Evolutionary conservation across 2,797 vertebrate genomes (phyloP).

Genomic region (Betta splendens): DNA sequence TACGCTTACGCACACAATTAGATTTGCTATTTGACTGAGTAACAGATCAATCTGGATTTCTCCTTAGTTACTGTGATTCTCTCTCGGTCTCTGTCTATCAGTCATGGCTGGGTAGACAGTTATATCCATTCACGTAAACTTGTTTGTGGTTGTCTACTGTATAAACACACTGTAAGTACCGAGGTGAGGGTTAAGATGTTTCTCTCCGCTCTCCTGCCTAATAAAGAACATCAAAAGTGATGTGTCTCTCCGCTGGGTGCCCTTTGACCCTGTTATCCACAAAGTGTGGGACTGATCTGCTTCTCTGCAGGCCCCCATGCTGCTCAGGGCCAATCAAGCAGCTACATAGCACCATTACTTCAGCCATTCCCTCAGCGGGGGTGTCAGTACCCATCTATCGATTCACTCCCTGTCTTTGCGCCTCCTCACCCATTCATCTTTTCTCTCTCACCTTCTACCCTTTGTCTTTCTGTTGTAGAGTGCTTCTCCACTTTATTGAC

Average conservation of each 20-base stretch:
- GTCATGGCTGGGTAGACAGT: too few relatives aligned
- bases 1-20: constrained; percentile 18
- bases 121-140: not conserved
- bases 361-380: constrained; percentile 42
- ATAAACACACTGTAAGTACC: not conserved
- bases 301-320: constrained; percentile 41
- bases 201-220: constrained; percentile 35
- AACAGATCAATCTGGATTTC: constrained; percentile 17
- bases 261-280: constrained; percentile 61
- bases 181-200: constrained; percentile 15
- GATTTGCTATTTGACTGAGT: constrained; percentile 25
- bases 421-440: constrained; percentile 55
- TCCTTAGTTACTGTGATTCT: too few relatives aligned
- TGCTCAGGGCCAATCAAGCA: constrained; percentile 62
- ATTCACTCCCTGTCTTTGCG: constrained; percentile 52
- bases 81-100: too few relatives aligned
- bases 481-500: constrained; percentile 3
- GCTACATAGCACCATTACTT: constrained; percentile 62
- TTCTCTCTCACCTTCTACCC: constrained; percentile 31
- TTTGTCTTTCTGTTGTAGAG: constrained; percentile 9
- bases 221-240: constrained; percentile 49
- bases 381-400: constrained; percentile 52
- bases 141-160: not conserved
- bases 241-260: constrained; percentile 36
- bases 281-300: constrained; percentile 48